phyloP scores from a whole-genome alignment of 2,888 invertebrate genomes.

The Syrista parreyssii region DNA sequence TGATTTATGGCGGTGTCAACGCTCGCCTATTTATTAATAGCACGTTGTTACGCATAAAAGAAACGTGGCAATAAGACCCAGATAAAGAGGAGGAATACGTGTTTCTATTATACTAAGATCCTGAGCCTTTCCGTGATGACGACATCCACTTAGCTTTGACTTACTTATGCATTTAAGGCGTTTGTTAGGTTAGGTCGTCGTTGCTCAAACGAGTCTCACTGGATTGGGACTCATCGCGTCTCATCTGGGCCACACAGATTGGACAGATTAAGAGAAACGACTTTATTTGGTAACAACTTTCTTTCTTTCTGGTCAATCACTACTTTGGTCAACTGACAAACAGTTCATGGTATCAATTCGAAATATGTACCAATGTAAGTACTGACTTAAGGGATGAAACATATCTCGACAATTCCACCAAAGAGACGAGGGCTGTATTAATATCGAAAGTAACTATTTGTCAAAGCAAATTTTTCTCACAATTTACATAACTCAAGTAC shows the following conservation, averaged over 20 bases:
- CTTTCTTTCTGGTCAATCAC: neutral
- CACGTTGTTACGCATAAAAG: conserved; percentile 2
- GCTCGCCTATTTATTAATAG: conserved; percentile 2
- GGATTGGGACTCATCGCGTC: neutral
- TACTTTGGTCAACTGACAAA: neutral
- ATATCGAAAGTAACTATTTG: too few relatives aligned
- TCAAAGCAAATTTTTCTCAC: too few relatives aligned
- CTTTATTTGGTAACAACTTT: neutral
- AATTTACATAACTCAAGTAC: too few relatives aligned
- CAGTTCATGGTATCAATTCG: neutral
- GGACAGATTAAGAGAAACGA: neutral
- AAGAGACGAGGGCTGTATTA: too few relatives aligned
- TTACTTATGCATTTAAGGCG: neutral
- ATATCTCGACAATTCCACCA: too few relatives aligned
- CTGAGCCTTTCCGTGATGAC: conserved; percentile 22
- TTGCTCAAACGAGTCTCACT: neutral
- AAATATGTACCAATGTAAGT: neutral
- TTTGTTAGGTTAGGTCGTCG: neutral
- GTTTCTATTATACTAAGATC: conserved; percentile 13
- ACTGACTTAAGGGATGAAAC: too few relatives aligned
- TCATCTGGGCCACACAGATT: neutral
- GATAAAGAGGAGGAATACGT: conserved; percentile 6
- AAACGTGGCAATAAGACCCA: conserved; percentile 1
- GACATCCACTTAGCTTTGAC: conserved; percentile 22
- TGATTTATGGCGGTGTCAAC: conserved; percentile 6